Conservation (phyloP, 2,888 invertebrate genomes). For the Drosophila falleni region DNA sequence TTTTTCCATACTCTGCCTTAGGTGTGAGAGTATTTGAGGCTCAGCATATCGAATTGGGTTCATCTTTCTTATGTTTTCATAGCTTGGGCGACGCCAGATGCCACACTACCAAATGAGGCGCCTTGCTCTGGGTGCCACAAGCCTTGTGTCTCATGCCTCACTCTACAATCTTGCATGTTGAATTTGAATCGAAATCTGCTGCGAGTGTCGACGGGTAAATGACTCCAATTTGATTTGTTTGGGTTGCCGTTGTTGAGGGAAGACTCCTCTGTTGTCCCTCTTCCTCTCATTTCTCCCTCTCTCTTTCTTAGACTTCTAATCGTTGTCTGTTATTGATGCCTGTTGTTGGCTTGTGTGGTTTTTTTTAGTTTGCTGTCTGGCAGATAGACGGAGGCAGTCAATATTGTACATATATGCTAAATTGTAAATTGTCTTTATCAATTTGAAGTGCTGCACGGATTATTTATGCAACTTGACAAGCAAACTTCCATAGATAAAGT, state of each 20-base stretch:
- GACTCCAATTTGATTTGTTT: constrained; percentile 81
- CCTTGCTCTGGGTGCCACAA: constrained; percentile 2
- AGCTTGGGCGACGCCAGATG: constrained; percentile 50
- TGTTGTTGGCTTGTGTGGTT: constrained; percentile 45
- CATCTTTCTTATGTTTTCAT: constrained; percentile 15
- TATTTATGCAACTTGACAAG: constrained; percentile 77
- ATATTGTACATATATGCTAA: constrained; percentile 53
- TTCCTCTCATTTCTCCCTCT: background rate
- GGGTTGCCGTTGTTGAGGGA: constrained; percentile 37
- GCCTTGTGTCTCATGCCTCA: background rate
- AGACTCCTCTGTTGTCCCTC: background rate
- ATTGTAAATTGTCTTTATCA: constrained; percentile 80
- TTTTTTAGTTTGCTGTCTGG: constrained; percentile 29
- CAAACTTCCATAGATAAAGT: constrained; percentile 76
- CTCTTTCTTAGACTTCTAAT: constrained; percentile 17
- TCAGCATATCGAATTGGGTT: constrained; percentile 23
- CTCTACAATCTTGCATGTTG: constrained; percentile 1
- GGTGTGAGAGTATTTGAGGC: constrained; percentile 43
- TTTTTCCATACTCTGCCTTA: too few species aligned
- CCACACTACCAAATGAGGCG: constrained; percentile 51
- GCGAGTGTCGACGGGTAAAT: constrained; percentile 74
- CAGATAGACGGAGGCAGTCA: constrained; percentile 4
- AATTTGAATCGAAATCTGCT: constrained; percentile 19
- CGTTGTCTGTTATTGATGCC: constrained; percentile 55
- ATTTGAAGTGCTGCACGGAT: constrained; percentile 77